A percentile compares a stretch with the other conserved stretches of the same genome.
These are phyloP conservation scores for Tretioscincus oriximinensis DNA, from an alignment of 2,113 vertebrate genomes.

Conservation along the genomic window DNA sequence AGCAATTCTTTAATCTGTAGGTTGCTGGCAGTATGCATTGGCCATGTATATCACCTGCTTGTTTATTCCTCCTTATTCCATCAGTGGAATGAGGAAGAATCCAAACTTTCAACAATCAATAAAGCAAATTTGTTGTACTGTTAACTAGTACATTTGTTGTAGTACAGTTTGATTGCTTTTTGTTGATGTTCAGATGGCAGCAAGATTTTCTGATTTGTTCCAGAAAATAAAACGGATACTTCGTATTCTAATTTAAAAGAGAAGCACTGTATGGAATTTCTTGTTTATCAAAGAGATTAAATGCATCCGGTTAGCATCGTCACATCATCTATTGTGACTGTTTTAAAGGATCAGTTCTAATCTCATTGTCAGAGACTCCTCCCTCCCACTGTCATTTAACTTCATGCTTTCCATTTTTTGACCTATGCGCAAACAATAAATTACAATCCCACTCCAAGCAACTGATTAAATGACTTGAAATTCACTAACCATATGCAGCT, in stretches of 20 bases:
- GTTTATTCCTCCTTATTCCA: not conserved
- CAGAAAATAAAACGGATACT: not conserved
- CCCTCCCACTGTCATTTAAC: not conserved
- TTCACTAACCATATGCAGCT: not conserved
- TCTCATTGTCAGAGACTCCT: not conserved
- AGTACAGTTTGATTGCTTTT: not conserved
- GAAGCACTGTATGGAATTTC: too few relatives aligned
- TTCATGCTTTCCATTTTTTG: not conserved
- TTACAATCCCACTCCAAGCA: not conserved
- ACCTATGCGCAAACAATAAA: not conserved
- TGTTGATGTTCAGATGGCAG: not conserved
- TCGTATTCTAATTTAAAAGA: not conserved
- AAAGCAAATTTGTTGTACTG: not conserved
- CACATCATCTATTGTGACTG: not conserved
- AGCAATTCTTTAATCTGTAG: too few relatives aligned
- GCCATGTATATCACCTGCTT: not conserved
- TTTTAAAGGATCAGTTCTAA: not conserved
- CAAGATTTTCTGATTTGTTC: not conserved
- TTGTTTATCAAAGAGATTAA: too few relatives aligned
- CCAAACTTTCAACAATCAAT: not conserved
- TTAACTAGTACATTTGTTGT: not conserved
- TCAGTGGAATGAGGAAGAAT: not conserved
- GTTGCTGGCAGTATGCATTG: too few relatives aligned
- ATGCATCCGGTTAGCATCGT: not conserved
- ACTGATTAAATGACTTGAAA: not conserved